A percentile compares a stretch with the other conserved stretches of the same genome.
These are phyloP conservation scores for Callipepla californica DNA, from an alignment of 2,113 vertebrate species.

Conservation along the genomic window DNA sequence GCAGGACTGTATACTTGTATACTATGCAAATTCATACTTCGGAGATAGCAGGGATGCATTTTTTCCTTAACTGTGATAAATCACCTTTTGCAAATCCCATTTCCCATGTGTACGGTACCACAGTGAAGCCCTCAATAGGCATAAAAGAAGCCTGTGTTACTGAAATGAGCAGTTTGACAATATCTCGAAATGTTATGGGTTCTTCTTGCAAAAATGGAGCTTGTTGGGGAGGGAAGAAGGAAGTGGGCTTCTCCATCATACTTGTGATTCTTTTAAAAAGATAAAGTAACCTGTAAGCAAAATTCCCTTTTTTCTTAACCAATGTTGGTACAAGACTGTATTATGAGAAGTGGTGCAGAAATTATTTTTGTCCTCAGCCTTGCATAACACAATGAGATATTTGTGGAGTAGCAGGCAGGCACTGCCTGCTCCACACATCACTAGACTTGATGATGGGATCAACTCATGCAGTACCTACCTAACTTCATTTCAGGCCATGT, in stretches of 20 bases:
- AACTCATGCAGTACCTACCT: not conserved
- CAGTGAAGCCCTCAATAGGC: fast-evolving
- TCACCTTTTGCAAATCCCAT: not conserved
- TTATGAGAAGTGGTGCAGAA: not conserved
- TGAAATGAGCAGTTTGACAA: not conserved
- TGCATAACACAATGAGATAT: not conserved
- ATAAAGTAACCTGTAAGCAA: not conserved
- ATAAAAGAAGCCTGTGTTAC: not conserved
- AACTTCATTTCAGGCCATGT: not conserved
- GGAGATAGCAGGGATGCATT: not conserved
- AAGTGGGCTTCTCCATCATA: not conserved
- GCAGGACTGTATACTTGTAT: not conserved
- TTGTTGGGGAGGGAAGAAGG: not conserved
- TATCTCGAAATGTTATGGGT: not conserved
- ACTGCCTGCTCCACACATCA: not conserved
- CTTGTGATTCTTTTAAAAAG: not conserved
- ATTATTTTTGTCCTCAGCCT: not conserved
- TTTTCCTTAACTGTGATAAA: not conserved
- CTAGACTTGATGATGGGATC: not conserved
- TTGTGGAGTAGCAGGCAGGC: not conserved
- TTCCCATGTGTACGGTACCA: not conserved
- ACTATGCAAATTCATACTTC: not conserved
- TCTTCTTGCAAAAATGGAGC: not conserved
- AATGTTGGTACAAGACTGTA: not conserved
- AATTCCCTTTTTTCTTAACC: not conserved